phyloP scores from a whole-genome alignment of 2,113 vertebrate genomes.

The Elanoides forficatus region DNA sequence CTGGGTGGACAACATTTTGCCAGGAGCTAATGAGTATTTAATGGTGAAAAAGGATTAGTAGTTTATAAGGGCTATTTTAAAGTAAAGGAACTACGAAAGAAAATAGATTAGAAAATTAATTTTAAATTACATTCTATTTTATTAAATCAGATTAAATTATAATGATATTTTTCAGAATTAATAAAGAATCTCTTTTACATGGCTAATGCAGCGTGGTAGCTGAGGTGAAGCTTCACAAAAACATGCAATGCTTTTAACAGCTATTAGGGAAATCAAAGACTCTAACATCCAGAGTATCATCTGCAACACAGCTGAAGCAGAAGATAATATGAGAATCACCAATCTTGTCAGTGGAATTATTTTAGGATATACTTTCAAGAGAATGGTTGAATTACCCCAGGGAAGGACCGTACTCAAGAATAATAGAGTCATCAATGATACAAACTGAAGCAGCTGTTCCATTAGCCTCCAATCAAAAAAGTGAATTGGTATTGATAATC shows the following conservation, averaged over 20 bases:
- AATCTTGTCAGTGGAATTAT: neutral
- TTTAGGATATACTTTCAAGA: neutral
- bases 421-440: neutral
- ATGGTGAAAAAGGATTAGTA: neutral
- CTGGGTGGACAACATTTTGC: neutral
- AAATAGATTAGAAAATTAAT: neutral
- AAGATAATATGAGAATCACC: neutral
- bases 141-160: neutral
- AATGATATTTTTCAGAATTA: neutral
- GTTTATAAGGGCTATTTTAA: neutral
- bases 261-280: neutral
- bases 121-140: neutral
- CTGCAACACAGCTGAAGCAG: neutral
- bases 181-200: neutral
- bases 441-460: neutral
- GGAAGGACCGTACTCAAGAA: neutral
- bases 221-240: neutral
- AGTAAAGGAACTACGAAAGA: neutral
- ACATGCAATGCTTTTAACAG: neutral
- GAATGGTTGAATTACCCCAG: neutral
- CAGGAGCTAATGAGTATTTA: neutral
- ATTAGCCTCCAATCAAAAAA: neutral
- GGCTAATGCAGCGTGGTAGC: neutral
- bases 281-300: neutral
- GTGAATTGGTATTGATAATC: conserved; percentile 1